Conservation (phyloP, 2,888 invertebrate genomes). For the Erynnis tages region DNA sequence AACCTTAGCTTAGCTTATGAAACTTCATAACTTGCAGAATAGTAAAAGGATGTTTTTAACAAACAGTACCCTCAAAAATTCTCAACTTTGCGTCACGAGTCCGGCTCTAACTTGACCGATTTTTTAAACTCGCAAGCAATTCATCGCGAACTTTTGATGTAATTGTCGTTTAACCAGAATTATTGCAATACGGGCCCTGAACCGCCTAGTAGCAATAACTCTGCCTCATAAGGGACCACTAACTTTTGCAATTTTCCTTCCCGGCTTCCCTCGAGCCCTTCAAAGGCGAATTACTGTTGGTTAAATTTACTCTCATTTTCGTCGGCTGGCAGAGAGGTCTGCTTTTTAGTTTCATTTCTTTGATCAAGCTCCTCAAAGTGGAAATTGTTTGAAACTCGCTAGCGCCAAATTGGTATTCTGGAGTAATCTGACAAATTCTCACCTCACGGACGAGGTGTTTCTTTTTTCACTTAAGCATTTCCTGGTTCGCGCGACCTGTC, state of each 20-base stretch:
- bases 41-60: no score
- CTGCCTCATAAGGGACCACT: slow-evolving; percentile 69
- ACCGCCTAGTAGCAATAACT: slow-evolving; percentile 52
- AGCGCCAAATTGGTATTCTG: slow-evolving; percentile 68
- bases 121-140: slow-evolving; percentile 35
- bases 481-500: not conserved
- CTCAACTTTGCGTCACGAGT: no score
- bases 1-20: no score
- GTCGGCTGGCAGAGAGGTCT: slow-evolving; percentile 46
- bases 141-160: slow-evolving; percentile 42
- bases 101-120: no score
- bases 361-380: slow-evolving; percentile 74
- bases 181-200: slow-evolving; percentile 36
- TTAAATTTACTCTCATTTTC: slow-evolving; percentile 77
- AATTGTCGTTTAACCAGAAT: slow-evolving; percentile 47
- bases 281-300: slow-evolving; percentile 78
- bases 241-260: slow-evolving; percentile 78
- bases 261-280: slow-evolving; percentile 61
- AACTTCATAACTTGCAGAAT: no score
- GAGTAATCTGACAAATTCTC: slow-evolving; percentile 71
- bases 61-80: no score
- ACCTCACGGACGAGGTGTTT: slow-evolving; percentile 48
- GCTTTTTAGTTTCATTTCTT: slow-evolving; percentile 79
- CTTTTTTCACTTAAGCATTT: slow-evolving; percentile 28
- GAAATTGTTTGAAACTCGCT: slow-evolving; percentile 73